Conservation (phyloP, 2,888 invertebrate genomes). For the Tillus elongatus region DNA sequence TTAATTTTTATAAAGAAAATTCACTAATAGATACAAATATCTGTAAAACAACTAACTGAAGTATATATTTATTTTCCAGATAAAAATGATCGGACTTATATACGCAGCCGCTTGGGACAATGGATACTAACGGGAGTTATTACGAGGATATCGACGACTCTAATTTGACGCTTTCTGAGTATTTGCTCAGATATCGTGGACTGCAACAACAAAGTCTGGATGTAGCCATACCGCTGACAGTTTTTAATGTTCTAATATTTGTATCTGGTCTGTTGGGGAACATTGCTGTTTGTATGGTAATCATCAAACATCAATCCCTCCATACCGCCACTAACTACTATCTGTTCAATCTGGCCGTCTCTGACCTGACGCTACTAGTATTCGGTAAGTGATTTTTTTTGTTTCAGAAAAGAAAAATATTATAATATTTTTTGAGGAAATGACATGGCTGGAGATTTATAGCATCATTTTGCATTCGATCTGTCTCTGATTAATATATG, state of each 20-base stretch:
- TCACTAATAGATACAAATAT: too few species aligned
- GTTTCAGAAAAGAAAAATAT: too few species aligned
- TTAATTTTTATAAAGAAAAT: too few species aligned
- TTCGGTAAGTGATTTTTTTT: slow-evolving; percentile 57
- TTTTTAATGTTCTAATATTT: slow-evolving; percentile 67
- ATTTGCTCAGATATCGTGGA: slow-evolving; percentile 29
- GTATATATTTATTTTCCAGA: too few species aligned
- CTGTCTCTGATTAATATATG: too few species aligned
- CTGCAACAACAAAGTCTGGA: slow-evolving; percentile 34
- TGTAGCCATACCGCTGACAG: slow-evolving; percentile 49
- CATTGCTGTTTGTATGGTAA: slow-evolving; percentile 74
- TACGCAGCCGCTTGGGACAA: too few species aligned
- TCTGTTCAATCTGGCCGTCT: slow-evolving; percentile 78
- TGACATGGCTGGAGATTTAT: too few species aligned
- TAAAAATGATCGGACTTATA: too few species aligned
- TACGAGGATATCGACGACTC: slow-evolving; percentile 6
- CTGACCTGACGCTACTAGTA: slow-evolving; percentile 70
- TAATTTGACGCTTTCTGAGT: slow-evolving; percentile 22
- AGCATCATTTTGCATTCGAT: too few species aligned
- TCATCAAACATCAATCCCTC: slow-evolving; percentile 69
- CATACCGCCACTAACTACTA: slow-evolving; percentile 90
- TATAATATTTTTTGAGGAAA: too few species aligned
- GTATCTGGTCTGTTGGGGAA: slow-evolving; percentile 79
- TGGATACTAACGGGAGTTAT: not conserved
- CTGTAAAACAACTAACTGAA: too few species aligned